Conservation (phyloP, 2,797 vertebrate species). For the Anguilla obscura region DNA sequence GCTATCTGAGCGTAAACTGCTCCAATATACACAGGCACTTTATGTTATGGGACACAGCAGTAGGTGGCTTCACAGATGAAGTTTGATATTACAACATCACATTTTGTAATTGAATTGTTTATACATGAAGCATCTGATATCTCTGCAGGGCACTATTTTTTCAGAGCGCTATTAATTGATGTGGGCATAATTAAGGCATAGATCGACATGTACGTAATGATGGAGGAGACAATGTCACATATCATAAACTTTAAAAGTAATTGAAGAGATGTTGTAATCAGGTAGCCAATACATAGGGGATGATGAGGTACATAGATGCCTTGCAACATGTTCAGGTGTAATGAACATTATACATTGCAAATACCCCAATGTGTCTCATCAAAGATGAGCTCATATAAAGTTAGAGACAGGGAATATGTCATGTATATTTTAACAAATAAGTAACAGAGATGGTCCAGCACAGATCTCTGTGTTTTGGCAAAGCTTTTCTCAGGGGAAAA, state of each 20-base stretch:
- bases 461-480: not conserved
- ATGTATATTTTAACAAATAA: not conserved
- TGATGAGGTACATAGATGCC: not conserved
- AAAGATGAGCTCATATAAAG: not conserved
- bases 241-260: not conserved
- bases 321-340: not conserved
- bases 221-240: not conserved
- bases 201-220: not conserved
- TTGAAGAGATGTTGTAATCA: not conserved
- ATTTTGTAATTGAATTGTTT: not conserved
- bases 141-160: not conserved
- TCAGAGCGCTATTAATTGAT: not conserved
- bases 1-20: not conserved
- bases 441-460: not conserved
- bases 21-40: not conserved
- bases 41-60: not conserved
- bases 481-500: not conserved
- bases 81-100: not conserved
- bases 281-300: not conserved
- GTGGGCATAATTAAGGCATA: not conserved
- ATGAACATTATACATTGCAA: not conserved
- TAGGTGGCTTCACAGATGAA: not conserved
- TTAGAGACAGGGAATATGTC: not conserved
- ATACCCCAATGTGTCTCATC: not conserved
- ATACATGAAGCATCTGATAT: not conserved